Conservation (phyloP, 2,797 vertebrate species). For the Perodicticus potto region DNA sequence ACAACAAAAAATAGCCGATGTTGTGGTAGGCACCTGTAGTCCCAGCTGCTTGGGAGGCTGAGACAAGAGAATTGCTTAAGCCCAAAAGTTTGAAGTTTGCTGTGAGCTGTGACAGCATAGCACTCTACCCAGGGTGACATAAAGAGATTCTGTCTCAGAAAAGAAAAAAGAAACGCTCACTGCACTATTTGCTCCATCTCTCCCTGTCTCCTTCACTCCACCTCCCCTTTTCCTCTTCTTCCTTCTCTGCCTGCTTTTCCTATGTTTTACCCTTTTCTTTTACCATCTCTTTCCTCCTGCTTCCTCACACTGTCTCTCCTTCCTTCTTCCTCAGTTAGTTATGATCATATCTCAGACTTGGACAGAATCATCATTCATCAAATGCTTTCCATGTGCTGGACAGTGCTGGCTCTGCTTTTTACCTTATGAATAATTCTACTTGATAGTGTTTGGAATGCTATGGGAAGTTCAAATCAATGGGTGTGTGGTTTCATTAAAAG, state of each 20-base stretch:
- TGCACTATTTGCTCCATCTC: background rate
- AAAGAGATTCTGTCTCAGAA: too few relatives aligned
- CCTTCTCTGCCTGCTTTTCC: background rate
- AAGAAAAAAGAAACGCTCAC: too few relatives aligned
- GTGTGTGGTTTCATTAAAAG: constrained; percentile 24
- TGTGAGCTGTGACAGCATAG: too few relatives aligned
- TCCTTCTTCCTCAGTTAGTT: background rate
- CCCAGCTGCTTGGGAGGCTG: too few relatives aligned
- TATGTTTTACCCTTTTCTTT: background rate
- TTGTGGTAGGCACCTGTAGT: too few relatives aligned
- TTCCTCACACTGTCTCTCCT: background rate
- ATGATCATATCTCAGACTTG: background rate
- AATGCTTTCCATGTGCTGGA: background rate
- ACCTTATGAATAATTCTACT: background rate
- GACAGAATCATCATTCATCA: background rate
- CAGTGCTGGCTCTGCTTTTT: background rate
- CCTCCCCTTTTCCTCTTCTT: background rate
- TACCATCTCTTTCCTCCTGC: background rate
- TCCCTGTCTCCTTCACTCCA: background rate
- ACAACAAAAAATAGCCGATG: too few relatives aligned
- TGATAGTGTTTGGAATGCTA: background rate
- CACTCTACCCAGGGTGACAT: too few relatives aligned
- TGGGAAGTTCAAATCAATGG: background rate
- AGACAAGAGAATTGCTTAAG: too few relatives aligned
- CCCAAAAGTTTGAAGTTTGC: too few relatives aligned